phyloP scores from a whole-genome alignment of 2,113 vertebrate genomes.

The Toxotes jaculatrix region DNA sequence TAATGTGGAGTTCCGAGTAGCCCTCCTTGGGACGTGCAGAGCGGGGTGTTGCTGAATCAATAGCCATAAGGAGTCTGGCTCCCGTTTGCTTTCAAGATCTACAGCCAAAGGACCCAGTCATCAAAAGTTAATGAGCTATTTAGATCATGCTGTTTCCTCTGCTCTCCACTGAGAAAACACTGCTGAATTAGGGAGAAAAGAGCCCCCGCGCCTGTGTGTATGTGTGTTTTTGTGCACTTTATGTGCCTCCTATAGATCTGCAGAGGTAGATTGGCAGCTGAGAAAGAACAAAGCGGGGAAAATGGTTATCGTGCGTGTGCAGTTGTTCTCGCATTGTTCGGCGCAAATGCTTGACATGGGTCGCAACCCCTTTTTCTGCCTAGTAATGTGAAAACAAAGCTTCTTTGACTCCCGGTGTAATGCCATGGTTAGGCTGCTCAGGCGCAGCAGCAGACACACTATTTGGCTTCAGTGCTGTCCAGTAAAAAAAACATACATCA shows the following conservation, averaged over 20 bases:
- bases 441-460: background rate
- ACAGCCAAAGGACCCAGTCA: conserved; percentile 81
- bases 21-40: conserved; percentile 51
- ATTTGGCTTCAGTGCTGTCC: background rate
- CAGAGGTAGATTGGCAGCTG: conserved; percentile 55
- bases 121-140: conserved; percentile 86
- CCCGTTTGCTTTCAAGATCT: conserved; percentile 82
- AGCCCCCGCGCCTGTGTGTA: conserved; percentile 9
- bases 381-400: conserved; percentile 52
- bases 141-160: conserved; percentile 80
- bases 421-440: background rate
- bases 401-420: conserved; percentile 5
- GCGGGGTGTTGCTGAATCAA: conserved; percentile 73
- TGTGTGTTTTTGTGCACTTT: conserved; percentile 42
- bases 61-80: conserved; percentile 82
- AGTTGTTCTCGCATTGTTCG: conserved; percentile 54
- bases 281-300: conserved; percentile 56
- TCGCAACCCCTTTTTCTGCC: conserved; percentile 41
- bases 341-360: conserved; percentile 48
- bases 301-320: conserved; percentile 64
- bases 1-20: conserved; percentile 75
- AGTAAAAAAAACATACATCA: background rate
- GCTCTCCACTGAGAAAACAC: conserved; percentile 70
- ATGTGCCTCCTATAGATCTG: conserved; percentile 59
- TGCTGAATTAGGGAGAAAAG: conserved; percentile 48